phyloP scores from a whole-genome alignment of 2,888 invertebrate species.

The Orthosia cruda region DNA sequence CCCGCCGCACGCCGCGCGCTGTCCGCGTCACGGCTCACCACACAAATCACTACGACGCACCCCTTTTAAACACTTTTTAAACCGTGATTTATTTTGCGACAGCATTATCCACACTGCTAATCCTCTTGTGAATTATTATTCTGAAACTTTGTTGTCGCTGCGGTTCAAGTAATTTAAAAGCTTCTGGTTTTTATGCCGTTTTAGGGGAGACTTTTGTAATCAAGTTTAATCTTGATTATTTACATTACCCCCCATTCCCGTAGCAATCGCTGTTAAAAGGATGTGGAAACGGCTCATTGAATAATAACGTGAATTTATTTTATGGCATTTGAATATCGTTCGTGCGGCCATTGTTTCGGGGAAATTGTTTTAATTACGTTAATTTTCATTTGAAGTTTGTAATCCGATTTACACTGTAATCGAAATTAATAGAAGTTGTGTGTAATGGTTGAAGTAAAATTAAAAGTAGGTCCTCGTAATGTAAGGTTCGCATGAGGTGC shows the following conservation, averaged over 20 bases:
- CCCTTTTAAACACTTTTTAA: slow-evolving; percentile 84
- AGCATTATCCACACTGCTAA: slow-evolving; percentile 86
- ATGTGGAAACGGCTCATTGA: slow-evolving; percentile 73
- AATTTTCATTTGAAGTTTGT: slow-evolving; percentile 68
- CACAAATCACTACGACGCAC: slow-evolving; percentile 84
- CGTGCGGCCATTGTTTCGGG: slow-evolving; percentile 61
- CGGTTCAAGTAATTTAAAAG: slow-evolving; percentile 82
- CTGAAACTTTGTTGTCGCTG: slow-evolving; percentile 85
- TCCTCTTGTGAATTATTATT: slow-evolving; percentile 85
- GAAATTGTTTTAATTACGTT: slow-evolving; percentile 70
- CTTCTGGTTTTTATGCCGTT: slow-evolving; percentile 79
- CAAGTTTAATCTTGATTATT: slow-evolving; percentile 69
- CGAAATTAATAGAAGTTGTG: slow-evolving; percentile 68
- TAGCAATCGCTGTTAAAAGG: slow-evolving; percentile 48
- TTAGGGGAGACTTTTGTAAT: slow-evolving; percentile 74
- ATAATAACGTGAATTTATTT: slow-evolving; percentile 70
- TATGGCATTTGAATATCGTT: slow-evolving; percentile 66
- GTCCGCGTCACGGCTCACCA: slow-evolving; percentile 73
- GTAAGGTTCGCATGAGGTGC: slow-evolving; percentile 79
- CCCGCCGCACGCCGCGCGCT: slow-evolving; percentile 41
- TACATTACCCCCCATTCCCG: slow-evolving; percentile 56
- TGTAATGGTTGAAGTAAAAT: slow-evolving; percentile 68
- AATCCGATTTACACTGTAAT: slow-evolving; percentile 65
- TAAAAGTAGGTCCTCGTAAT: slow-evolving; percentile 70
- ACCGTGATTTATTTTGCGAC: slow-evolving; percentile 85